Percentiles rank a stretch among this genome's conserved stretches.
These are phyloP conservation scores for Dicyrtomina minuta DNA, from an alignment of 2,888 invertebrate species.

Conservation along the genomic window DNA sequence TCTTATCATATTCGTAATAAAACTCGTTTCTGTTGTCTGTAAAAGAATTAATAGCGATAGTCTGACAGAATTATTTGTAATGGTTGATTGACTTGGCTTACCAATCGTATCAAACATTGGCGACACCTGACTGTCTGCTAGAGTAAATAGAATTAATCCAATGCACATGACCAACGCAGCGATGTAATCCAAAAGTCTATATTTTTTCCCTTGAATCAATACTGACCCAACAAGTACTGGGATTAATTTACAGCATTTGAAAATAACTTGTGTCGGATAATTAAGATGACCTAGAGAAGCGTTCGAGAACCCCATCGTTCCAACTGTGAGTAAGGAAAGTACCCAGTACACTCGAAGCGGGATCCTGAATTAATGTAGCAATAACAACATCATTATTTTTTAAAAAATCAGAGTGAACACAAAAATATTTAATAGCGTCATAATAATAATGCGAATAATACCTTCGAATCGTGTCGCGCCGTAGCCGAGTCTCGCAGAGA, in stretches of 20 bases:
- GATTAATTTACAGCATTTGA: slow-evolving; percentile 95
- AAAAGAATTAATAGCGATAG: background rate
- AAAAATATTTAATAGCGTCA: background rate
- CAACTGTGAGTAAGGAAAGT: slow-evolving; percentile 82
- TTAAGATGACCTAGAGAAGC: slow-evolving; percentile 90
- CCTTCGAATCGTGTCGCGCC: slow-evolving; percentile 62
- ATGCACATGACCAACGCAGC: slow-evolving; percentile 85
- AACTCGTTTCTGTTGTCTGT: no score
- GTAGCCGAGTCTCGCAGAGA: slow-evolving; percentile 68
- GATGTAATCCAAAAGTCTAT: slow-evolving; percentile 77
- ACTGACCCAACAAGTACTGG: slow-evolving; percentile 94
- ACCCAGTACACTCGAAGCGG: slow-evolving; percentile 77
- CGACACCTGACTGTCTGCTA: slow-evolving; percentile 69
- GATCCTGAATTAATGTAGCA: slow-evolving; percentile 66
- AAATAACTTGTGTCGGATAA: slow-evolving; percentile 90
- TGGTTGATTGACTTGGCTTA: slow-evolving; percentile 51
- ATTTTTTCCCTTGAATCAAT: slow-evolving; percentile 84
- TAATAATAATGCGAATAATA: slow-evolving; percentile 53
- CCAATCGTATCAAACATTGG: slow-evolving; percentile 64
- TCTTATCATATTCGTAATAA: no score
- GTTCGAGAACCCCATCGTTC: slow-evolving; percentile 95
- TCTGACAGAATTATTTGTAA: background rate
- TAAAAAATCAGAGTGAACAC: background rate
- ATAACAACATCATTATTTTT: slow-evolving; percentile 4
- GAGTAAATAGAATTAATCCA: slow-evolving; percentile 85